A percentile compares a stretch with the other conserved stretches of the same genome.
phyloP scores from a whole-genome alignment of 2,888 invertebrate genomes.

The Linnaemya vulpina region DNA sequence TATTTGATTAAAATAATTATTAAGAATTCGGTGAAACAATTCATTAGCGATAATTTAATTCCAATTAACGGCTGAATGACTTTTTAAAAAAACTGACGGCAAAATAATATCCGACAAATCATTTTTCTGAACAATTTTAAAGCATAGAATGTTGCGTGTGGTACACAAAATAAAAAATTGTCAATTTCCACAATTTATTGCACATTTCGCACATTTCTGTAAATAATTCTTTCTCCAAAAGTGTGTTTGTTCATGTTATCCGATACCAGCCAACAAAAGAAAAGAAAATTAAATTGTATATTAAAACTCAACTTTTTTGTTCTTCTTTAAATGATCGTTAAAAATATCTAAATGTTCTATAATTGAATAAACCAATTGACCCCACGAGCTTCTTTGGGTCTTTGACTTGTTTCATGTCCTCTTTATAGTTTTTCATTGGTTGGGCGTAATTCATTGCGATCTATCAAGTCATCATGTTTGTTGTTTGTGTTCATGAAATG shows the following conservation, averaged over 20 bases:
- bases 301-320: constrained; percentile 27
- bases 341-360: constrained; percentile 49
- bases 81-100: not conserved
- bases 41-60: not conserved
- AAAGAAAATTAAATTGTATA: constrained; percentile 9
- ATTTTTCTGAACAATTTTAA: not conserved
- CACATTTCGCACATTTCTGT: constrained; percentile 7
- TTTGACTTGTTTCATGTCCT: constrained; percentile 64
- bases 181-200: constrained; percentile 26
- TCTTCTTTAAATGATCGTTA: constrained; percentile 39
- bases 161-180: not conserved
- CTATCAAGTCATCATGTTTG: not conserved
- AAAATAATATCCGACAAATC: not conserved
- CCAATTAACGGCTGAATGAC: constrained; percentile 2
- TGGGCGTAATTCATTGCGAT: constrained; percentile 5
- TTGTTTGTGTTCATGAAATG: not conserved
- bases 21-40: not conserved
- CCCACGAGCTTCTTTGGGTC: constrained; percentile 68
- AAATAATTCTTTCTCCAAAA: constrained; percentile 16
- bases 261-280: not conserved
- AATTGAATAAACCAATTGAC: constrained; percentile 74
- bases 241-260: constrained; percentile 21
- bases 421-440: constrained; percentile 17
- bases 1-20: not conserved
- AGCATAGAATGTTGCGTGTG: constrained; percentile 31